A percentile compares a stretch with the other conserved stretches of the same genome.
Conservation (phyloP, 2,113 vertebrate genomes). For the Gallinago jamesoni region DNA sequence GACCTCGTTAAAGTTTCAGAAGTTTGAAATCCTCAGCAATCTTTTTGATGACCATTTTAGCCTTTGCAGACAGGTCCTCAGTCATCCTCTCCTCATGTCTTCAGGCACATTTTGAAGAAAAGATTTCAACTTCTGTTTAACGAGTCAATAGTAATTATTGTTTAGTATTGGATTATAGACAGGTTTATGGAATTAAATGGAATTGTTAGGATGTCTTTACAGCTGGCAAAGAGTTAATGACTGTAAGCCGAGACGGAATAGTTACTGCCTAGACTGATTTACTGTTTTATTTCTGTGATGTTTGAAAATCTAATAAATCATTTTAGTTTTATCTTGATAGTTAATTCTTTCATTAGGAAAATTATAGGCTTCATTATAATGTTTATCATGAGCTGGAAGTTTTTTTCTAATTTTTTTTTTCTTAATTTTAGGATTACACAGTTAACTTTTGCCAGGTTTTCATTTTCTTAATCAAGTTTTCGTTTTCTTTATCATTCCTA, state of each 20-base stretch:
- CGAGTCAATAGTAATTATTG: slow-evolving; percentile 68
- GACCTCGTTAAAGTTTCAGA: slow-evolving; percentile 76
- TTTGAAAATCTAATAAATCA: slow-evolving; percentile 70
- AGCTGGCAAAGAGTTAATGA: slow-evolving; percentile 73
- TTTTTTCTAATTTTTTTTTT: neutral
- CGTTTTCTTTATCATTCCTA: neutral
- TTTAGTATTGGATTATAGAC: slow-evolving; percentile 73
- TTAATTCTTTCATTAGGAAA: slow-evolving; percentile 73
- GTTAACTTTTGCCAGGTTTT: slow-evolving; percentile 29
- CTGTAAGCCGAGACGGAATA: slow-evolving; percentile 50
- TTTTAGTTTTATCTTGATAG: slow-evolving; percentile 68
- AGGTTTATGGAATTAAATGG: slow-evolving; percentile 79
- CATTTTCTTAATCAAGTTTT: slow-evolving; percentile 10
- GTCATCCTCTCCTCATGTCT: slow-evolving; percentile 72
- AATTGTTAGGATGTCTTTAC: slow-evolving; percentile 68
- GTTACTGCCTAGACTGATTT: slow-evolving; percentile 55
- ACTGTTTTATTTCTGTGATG: slow-evolving; percentile 64
- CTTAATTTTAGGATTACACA: slow-evolving; percentile 25
- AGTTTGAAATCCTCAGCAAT: slow-evolving; percentile 72
- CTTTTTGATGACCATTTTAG: slow-evolving; percentile 28
- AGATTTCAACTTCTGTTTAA: slow-evolving; percentile 83
- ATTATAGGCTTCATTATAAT: slow-evolving; percentile 52
- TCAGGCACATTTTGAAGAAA: slow-evolving; percentile 75
- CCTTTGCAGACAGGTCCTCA: slow-evolving; percentile 68
- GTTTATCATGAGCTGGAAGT: slow-evolving; percentile 45